Conservation (phyloP, 92 coral and sea anemone genomes). For the Actinostola sp. region DNA sequence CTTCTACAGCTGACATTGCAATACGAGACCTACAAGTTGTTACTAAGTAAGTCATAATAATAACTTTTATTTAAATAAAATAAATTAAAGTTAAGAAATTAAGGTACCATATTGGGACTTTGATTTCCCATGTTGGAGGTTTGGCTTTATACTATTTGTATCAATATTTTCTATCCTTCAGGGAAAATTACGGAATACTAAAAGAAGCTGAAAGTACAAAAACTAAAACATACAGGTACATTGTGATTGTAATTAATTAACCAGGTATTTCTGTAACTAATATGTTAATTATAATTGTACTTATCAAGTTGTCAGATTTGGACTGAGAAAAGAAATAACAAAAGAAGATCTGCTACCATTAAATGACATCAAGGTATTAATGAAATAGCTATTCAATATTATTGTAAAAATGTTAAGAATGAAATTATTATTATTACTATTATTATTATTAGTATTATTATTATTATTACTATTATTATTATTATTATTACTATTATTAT, state of each 20-base stretch:
- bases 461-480: too few relatives aligned
- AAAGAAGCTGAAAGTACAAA: conserved; percentile 93
- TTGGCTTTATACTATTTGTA: background rate
- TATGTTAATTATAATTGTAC: background rate
- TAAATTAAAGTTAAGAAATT: too few relatives aligned
- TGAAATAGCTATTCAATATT: background rate
- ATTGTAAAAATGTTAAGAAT: background rate
- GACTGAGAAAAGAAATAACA: conserved; percentile 67
- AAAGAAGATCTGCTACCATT: conserved; percentile 62
- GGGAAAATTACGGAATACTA: conserved; percentile 73
- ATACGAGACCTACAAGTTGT: conserved; percentile 85
- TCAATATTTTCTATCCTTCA: conserved; percentile 11
- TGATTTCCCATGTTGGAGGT: background rate
- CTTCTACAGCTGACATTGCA: conserved; percentile 64
- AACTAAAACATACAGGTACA: conserved; percentile 92
- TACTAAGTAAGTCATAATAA: conserved; percentile 58
- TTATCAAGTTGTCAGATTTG: conserved; percentile 78
- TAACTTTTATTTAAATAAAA: too few relatives aligned
- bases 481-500: too few relatives aligned
- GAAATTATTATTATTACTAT: background rate
- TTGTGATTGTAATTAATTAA: background rate
- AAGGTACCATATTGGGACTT: background rate
- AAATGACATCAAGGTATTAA: conserved; percentile 50
- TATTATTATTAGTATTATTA: too few relatives aligned
- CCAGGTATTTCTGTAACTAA: background rate